A percentile compares a stretch with the other conserved stretches of the same genome.
Evolutionary conservation across 2,888 invertebrate genomes (phyloP).

Genomic region (Gryllus longicercus): DNA sequence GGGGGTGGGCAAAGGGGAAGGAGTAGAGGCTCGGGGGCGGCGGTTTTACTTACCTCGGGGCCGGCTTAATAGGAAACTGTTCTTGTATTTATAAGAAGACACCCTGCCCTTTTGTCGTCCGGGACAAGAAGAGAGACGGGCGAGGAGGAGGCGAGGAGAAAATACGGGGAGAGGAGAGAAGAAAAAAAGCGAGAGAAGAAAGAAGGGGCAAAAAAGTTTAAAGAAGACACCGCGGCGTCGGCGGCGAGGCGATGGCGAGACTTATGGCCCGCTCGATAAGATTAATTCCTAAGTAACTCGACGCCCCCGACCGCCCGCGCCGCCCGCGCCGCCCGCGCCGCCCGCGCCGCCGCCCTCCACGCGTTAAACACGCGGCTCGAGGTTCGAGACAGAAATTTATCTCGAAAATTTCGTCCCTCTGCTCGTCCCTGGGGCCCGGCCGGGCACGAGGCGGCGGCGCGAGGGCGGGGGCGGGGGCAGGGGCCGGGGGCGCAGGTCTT

Average conservation of each 20-base stretch:
- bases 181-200: background rate
- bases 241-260: slow-evolving; percentile 11
- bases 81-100: slow-evolving; percentile 26
- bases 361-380: background rate
- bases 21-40: background rate
- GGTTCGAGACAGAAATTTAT: background rate
- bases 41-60: slow-evolving; percentile 17
- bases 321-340: background rate
- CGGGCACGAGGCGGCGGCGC: background rate
- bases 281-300: slow-evolving; percentile 17
- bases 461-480: background rate
- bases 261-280: slow-evolving; percentile 17
- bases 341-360: background rate
- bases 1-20: background rate
- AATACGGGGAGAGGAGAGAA: background rate
- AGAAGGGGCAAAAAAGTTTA: background rate
- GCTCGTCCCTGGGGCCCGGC: background rate
- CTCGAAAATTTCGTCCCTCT: background rate
- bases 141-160: background rate
- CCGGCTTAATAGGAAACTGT: slow-evolving; percentile 48
- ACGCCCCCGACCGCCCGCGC: slow-evolving; percentile 6
- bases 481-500: background rate
- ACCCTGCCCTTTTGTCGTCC: slow-evolving; percentile 4
- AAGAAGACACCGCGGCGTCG: slow-evolving; percentile 17
- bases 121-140: slow-evolving; percentile 17